Conservation (phyloP, 1,140 invertebrate genomes). For the Coptotermes formosanus region DNA sequence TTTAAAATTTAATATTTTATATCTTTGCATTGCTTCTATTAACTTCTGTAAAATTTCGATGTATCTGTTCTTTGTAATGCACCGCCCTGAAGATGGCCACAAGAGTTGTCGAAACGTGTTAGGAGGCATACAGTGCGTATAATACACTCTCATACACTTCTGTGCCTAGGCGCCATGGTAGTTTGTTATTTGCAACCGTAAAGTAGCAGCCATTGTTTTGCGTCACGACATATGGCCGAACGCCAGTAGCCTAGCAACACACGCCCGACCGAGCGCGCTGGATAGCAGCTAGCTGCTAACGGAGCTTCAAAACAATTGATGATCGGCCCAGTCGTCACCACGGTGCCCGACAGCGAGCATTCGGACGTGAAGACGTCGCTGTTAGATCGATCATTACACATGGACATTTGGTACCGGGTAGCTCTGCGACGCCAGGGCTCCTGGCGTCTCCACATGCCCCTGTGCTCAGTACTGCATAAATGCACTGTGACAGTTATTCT, state of each 20-base stretch:
- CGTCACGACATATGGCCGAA: neutral
- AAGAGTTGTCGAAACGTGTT: too few relatives aligned
- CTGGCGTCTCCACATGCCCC: too few relatives aligned
- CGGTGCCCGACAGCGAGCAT: neutral
- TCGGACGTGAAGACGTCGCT: neutral
- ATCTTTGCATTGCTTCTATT: too few relatives aligned
- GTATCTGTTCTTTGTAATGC: too few relatives aligned
- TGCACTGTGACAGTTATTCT: too few relatives aligned
- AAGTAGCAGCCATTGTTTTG: neutral
- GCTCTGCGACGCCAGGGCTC: neutral
- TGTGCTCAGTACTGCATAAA: too few relatives aligned
- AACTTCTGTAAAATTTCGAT: too few relatives aligned
- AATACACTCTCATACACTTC: too few relatives aligned
- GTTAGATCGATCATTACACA: neutral
- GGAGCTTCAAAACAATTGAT: conserved; percentile 1
- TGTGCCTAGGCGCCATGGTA: too few relatives aligned
- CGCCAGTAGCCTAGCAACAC: neutral
- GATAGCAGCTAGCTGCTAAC: neutral
- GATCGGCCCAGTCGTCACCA: neutral
- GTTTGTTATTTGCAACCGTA: neutral
- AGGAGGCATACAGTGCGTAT: too few relatives aligned
- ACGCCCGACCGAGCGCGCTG: neutral
- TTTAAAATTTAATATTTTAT: too few relatives aligned
- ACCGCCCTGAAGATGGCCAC: too few relatives aligned
- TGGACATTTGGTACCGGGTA: neutral